phyloP scores from a whole-genome alignment of 2,113 vertebrate species.

The Antennarius striatus region DNA sequence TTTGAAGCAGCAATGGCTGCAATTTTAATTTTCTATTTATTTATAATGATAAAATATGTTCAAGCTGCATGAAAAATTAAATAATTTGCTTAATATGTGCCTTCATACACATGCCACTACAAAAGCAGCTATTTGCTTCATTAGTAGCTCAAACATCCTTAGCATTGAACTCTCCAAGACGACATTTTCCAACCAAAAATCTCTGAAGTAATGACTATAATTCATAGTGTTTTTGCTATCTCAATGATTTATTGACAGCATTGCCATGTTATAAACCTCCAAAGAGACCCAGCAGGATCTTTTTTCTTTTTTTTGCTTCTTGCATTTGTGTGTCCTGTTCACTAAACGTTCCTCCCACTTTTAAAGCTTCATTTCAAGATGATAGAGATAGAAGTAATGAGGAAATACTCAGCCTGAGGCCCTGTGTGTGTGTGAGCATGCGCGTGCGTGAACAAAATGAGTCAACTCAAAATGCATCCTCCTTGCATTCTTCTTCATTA shows the following conservation, averaged over 20 bases:
- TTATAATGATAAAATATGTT: too few species aligned
- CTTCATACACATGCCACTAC: too few species aligned
- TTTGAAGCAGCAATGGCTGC: too few species aligned
- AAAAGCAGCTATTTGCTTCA: too few species aligned
- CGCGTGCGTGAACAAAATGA: slow-evolving; percentile 20
- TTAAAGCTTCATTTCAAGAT: slow-evolving; percentile 22
- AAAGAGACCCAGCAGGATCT: not conserved
- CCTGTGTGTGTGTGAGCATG: not conserved
- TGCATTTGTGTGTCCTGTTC: slow-evolving; percentile 35
- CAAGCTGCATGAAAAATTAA: too few species aligned
- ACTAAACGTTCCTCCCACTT: slow-evolving; percentile 25
- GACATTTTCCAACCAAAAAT: not conserved
- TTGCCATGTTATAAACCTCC: not conserved
- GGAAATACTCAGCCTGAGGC: slow-evolving; percentile 22
- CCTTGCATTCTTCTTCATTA: slow-evolving; percentile 23
- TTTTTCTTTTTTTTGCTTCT: not conserved
- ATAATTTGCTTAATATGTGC: too few species aligned
- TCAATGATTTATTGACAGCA: not conserved
- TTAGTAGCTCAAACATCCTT: too few species aligned
- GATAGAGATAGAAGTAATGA: slow-evolving; percentile 47
- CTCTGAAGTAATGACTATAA: not conserved
- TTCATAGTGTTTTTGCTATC: too few species aligned
- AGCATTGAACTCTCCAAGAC: too few species aligned
- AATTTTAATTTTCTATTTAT: too few species aligned
- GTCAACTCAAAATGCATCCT: slow-evolving; percentile 15